Conservation (phyloP, 2,797 vertebrate genomes). For the Dendrocincla fuliginosa region DNA sequence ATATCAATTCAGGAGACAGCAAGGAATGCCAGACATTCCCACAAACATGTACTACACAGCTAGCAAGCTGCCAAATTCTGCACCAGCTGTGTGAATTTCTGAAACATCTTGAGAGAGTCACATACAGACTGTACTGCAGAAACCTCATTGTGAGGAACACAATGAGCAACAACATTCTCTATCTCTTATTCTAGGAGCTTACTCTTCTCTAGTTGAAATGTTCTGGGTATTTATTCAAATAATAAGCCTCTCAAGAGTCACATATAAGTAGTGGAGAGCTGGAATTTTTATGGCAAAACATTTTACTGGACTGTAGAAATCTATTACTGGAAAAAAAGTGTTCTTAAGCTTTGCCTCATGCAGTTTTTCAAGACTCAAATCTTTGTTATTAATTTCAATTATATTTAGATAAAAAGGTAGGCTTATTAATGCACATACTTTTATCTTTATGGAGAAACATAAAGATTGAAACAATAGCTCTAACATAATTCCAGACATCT, state of each 20-base stretch:
- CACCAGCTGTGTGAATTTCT: not conserved
- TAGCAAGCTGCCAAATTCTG: not conserved
- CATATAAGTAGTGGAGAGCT: not conserved
- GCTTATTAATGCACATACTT: not conserved
- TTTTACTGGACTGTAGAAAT: not conserved
- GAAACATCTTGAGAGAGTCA: not conserved
- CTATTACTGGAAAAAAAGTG: not conserved
- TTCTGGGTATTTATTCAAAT: not conserved
- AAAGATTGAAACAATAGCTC: not conserved
- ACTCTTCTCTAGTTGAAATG: not conserved
- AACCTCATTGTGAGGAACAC: not conserved
- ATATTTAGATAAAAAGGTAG: not conserved
- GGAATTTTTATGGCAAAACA: not conserved
- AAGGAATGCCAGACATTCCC: slow-evolving; percentile 20
- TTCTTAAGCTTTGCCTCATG: not conserved
- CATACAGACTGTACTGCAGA: not conserved
- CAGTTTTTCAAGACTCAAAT: not conserved
- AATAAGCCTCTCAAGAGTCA: not conserved
- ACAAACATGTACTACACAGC: not conserved
- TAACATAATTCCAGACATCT: not conserved
- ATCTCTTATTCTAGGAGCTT: not conserved
- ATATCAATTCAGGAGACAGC: not conserved
- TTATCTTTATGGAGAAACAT: not conserved
- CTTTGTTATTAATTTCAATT: not conserved
- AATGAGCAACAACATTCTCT: not conserved